Base-by-base conservation (phyloP, 2,888 invertebrate genomes). In the Drosophila meridionalis region DNA sequence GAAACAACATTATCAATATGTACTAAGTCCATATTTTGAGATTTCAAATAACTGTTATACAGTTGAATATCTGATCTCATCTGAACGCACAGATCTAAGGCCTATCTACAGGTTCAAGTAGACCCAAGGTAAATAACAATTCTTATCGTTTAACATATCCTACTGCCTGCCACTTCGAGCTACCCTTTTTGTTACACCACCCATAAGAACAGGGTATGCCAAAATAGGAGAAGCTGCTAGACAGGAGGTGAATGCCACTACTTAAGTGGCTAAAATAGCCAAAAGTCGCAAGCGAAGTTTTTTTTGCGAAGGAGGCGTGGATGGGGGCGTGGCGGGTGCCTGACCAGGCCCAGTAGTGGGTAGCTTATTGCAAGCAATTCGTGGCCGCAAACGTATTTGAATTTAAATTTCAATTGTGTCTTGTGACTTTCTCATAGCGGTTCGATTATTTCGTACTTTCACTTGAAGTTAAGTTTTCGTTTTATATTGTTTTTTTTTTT, bases 211-310 rank as follows among this genome's bases (percentile, higher is more conserved):
- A 78, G 69, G 56, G 82, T 64, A 75, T 55, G 0, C 32, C 34
- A 20, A 20, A 65, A 63, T 56, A 57, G 65, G 62, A 80, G 77
- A 72, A 65, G 82, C 74, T 69, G 69, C 64, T 69, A 69, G 57
- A 28, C 66, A 61, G 71, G 86, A 82, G 85, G 86, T 87, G 83
- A 89, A 89, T 87, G 85, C 75, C 88, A 80, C 85, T 78, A 56
- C 80, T 76, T 83, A 87, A 89, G 80, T 85, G 85, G 83, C 88
- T 60, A 34, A 68, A 85, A 83, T 85, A 80, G 65, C 83, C 83
- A 77, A 77, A 73, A 75, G 79, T 68, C 71, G 79, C 61, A 56
- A 60, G 68, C 57, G 26, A 3, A 50, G 48, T 61, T 62, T 53
- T 45, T 68, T 36, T 28, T 38, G 26, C 12, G n/a, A 6, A 14